Conservation (phyloP, 2,797 vertebrate species). For the Urosaurus nigricauda region DNA sequence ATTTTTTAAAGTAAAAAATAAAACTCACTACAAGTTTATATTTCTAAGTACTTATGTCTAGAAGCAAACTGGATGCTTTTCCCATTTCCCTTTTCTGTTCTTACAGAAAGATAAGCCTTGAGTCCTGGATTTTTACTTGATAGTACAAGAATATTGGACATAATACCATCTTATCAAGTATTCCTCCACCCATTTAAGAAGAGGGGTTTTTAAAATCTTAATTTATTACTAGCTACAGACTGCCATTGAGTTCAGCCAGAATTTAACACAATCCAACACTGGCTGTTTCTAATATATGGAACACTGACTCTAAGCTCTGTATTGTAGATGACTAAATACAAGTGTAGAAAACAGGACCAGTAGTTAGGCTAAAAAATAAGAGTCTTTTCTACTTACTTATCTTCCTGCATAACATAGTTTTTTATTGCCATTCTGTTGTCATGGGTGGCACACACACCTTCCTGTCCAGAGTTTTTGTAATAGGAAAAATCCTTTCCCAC, state of each 20-base stretch:
- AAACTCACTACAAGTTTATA: constrained; percentile 54
- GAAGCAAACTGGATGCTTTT: constrained; percentile 45
- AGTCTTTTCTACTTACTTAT: not conserved
- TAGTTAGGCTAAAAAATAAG: not conserved
- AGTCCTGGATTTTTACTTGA: not conserved
- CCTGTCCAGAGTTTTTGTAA: not conserved
- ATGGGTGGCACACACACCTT: not conserved
- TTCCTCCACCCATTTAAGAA: not conserved
- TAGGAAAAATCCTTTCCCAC: not conserved
- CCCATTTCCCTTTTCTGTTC: constrained; percentile 22
- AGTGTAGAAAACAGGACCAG: not conserved
- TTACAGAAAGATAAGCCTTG: not conserved
- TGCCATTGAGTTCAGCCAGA: not conserved
- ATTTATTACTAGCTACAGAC: not conserved
- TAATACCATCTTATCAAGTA: not conserved
- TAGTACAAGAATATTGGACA: not conserved
- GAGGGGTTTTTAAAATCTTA: not conserved
- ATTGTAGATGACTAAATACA: not conserved
- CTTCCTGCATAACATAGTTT: not conserved
- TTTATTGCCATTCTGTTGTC: not conserved
- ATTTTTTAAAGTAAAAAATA: constrained; percentile 36
- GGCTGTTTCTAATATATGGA: not conserved
- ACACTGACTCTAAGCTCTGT: not conserved
- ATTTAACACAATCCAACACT: not conserved
- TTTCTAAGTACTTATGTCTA: constrained; percentile 51